Conservation (phyloP, 2,797 vertebrate species). For the Pempheris klunzingeri region DNA sequence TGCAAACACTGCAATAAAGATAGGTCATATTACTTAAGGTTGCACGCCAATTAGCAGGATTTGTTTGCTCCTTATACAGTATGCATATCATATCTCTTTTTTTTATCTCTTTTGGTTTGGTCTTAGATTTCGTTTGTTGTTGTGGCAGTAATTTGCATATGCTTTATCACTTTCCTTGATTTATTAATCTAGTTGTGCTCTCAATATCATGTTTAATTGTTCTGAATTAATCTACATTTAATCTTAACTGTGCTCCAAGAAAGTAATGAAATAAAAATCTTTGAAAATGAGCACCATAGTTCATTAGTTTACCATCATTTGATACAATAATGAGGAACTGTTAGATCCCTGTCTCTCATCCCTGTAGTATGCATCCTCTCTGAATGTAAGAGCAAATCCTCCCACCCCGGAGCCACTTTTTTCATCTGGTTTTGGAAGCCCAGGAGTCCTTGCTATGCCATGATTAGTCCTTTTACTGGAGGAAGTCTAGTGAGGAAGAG, state of each 20-base stretch:
- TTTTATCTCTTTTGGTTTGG: neutral
- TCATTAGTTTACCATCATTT: constrained; percentile 32
- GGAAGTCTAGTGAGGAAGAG: constrained; percentile 71
- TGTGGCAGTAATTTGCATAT: neutral
- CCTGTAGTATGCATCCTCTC: constrained; percentile 25
- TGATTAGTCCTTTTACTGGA: constrained; percentile 59
- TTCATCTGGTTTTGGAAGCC: constrained; percentile 48
- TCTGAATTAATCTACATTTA: constrained; percentile 14
- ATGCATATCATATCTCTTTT: neutral
- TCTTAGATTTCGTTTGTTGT: neutral
- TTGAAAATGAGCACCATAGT: constrained; percentile 20
- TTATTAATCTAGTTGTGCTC: constrained; percentile 3
- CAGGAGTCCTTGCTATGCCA: constrained; percentile 34
- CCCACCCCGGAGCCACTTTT: constrained; percentile 24
- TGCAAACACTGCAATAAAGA: constrained; percentile 21
- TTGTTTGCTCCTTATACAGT: neutral
- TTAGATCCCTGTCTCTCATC: constrained; percentile 27
- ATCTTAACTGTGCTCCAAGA: constrained; percentile 16
- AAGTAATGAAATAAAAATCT: constrained; percentile 27
- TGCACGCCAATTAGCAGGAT: neutral
- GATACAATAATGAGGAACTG: constrained; percentile 25
- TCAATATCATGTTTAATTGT: constrained; percentile 4
- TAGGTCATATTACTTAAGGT: neutral
- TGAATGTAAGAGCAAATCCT: constrained; percentile 30
- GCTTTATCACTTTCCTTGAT: neutral